These are phyloP conservation scores for Oscheius onirici DNA, from an alignment of 2,888 invertebrate species.

Conservation along the genomic window DNA sequence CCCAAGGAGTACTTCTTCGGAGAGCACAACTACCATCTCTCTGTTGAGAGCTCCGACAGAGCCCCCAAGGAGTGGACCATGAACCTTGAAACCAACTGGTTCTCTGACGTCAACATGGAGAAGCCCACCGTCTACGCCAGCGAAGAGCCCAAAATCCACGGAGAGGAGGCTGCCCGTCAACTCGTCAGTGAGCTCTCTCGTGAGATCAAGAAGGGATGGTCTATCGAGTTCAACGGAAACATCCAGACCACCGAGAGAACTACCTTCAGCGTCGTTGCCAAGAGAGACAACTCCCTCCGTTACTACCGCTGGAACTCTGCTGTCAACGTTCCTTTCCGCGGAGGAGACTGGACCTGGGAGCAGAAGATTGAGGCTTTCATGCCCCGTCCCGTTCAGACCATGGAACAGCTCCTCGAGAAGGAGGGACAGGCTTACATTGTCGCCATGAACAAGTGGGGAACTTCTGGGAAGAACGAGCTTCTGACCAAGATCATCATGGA, in stretches of 20 bases:
- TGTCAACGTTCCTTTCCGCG: slow-evolving; percentile 13
- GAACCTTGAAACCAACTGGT: neutral
- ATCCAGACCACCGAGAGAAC: slow-evolving; percentile 16
- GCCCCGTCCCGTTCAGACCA: slow-evolving; percentile 48
- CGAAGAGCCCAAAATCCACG: slow-evolving; percentile 40
- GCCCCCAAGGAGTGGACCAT: slow-evolving; percentile 27
- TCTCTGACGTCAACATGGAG: slow-evolving; percentile 27
- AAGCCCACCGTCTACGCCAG: slow-evolving; percentile 29
- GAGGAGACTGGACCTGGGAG: slow-evolving; percentile 48
- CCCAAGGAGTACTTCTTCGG: slow-evolving; percentile 41
- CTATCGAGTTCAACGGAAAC: neutral
- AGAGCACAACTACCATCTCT: slow-evolving; percentile 55
- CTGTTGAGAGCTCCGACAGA: slow-evolving; percentile 37
- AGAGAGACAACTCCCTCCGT: slow-evolving; percentile 37
- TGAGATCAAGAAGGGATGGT: slow-evolving; percentile 25
- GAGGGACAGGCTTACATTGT: slow-evolving; percentile 43
- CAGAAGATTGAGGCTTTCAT: slow-evolving; percentile 41
- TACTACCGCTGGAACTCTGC: slow-evolving; percentile 36
- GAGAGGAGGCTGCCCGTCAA: slow-evolving; percentile 3
- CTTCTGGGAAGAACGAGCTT: slow-evolving; percentile 43
- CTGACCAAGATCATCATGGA: slow-evolving; percentile 39
- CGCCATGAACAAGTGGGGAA: slow-evolving; percentile 45
- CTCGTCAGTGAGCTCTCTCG: slow-evolving; percentile 32
- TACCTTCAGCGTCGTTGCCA: slow-evolving; percentile 29
- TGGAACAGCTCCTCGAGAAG: slow-evolving; percentile 42